These are phyloP conservation scores for Orchesella cincta DNA, from an alignment of 1,140 invertebrate species.

Conservation along the genomic window DNA sequence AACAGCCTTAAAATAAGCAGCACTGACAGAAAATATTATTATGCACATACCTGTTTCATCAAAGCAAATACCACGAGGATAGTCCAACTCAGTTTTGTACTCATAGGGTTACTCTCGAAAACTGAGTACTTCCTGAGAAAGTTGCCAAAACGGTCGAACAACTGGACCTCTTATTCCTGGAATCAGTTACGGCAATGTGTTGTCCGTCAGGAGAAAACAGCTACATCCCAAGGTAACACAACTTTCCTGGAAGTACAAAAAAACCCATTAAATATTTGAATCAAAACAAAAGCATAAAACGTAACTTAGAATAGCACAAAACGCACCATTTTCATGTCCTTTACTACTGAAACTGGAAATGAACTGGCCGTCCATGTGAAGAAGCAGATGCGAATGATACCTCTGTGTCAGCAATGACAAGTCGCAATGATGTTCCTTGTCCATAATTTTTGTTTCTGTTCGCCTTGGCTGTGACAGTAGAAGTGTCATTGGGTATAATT, in stretches of 20 bases:
- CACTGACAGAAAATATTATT: neutral
- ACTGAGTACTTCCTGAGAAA: slow-evolving; percentile 58
- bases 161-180: slow-evolving; percentile 86
- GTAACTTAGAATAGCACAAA: neutral
- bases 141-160: slow-evolving; percentile 77
- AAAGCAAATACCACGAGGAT: slow-evolving; percentile 87
- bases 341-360: neutral
- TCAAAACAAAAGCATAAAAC: neutral
- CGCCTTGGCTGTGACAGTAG: no score
- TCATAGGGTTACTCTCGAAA: neutral
- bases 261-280: neutral
- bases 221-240: slow-evolving; percentile 96
- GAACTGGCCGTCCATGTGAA: slow-evolving; percentile 57
- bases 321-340: neutral
- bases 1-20: neutral
- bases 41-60: slow-evolving; percentile 65
- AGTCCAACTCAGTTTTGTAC: slow-evolving; percentile 69
- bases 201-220: slow-evolving; percentile 69
- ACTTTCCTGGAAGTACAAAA: slow-evolving; percentile 73
- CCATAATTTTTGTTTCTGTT: no score
- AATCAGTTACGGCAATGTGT: slow-evolving; percentile 89
- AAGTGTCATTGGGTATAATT: no score
- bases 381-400: slow-evolving; percentile 89
- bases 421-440: no score
- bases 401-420: slow-evolving; percentile 94